Evolutionary conservation across 2,888 invertebrate species (phyloP).

Genomic region (Tenthredo scrophulariae): DNA sequence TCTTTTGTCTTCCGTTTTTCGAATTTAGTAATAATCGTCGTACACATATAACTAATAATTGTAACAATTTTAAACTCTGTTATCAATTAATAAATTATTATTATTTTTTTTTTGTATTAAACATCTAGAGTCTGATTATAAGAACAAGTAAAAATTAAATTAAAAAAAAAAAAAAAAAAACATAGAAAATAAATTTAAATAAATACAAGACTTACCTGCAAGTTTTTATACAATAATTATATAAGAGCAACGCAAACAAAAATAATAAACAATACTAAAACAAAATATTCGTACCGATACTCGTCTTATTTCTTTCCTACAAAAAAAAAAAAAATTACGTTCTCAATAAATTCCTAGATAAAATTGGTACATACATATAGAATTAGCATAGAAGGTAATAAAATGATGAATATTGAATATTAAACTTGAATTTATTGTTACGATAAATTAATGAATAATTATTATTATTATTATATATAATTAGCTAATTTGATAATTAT

Average conservation of each 20-base stretch:
- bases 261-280: slow-evolving; percentile 11
- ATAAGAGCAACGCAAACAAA: slow-evolving; percentile 1
- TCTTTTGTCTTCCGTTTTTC: neutral
- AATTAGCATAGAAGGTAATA: neutral
- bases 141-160: neutral
- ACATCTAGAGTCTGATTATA: neutral
- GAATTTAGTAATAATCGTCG: neutral
- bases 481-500: slow-evolving; percentile 71
- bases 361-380: no score
- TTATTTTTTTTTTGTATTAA: neutral
- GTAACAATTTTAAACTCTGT: slow-evolving; percentile 1
- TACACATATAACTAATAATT: slow-evolving; percentile 7
- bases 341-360: no score
- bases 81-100: slow-evolving; percentile 6
- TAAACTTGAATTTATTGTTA: slow-evolving; percentile 72
- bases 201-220: slow-evolving; percentile 11
- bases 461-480: slow-evolving; percentile 56
- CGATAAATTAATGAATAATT: slow-evolving; percentile 68
- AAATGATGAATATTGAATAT: slow-evolving; percentile 58
- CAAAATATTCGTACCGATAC: neutral
- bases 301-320: neutral
- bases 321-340: neutral
- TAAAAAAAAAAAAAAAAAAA: neutral
- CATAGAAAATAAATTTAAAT: neutral
- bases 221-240: neutral